Evolutionary conservation across 2,888 invertebrate species (phyloP).

Genomic region (Drosophila setosimentum): DNA sequence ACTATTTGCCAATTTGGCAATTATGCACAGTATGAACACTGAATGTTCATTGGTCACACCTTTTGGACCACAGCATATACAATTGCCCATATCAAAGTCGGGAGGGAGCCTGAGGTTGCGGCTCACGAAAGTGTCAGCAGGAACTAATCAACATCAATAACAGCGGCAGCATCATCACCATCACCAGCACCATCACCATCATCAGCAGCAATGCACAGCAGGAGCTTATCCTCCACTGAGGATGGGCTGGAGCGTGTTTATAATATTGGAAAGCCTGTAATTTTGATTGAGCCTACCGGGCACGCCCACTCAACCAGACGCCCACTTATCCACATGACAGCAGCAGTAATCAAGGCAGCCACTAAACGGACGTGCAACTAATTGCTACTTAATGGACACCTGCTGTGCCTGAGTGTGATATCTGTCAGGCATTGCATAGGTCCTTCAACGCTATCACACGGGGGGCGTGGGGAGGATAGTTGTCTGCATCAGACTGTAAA

Average conservation of each 20-base stretch:
- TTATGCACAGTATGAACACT: conserved; percentile 71
- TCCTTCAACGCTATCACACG: background rate
- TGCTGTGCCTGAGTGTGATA: conserved; percentile 45
- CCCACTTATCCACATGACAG: conserved; percentile 2
- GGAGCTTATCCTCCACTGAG: conserved; percentile 14
- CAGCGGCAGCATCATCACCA: background rate
- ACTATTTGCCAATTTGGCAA: conserved; percentile 60
- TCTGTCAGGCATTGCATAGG: conserved; percentile 25
- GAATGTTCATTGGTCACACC: conserved; percentile 38
- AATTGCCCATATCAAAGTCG: conserved; percentile 63
- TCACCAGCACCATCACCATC: conserved; percentile 4
- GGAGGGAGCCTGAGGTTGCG: conserved; percentile 37
- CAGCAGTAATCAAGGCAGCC: conserved; percentile 49
- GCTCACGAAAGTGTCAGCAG: conserved; percentile 64
- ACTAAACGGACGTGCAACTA: conserved; percentile 64
- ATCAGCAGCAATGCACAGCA: conserved; percentile 11
- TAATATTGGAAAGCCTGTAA: conserved; percentile 73
- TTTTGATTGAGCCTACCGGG: conserved; percentile 57
- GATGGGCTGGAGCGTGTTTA: conserved; percentile 43
- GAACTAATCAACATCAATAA: conserved; percentile 53
- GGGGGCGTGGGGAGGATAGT: background rate
- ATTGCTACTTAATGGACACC: conserved; percentile 70
- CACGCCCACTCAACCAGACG: conserved; percentile 43
- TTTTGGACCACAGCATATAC: conserved; percentile 13
- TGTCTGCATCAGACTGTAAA: background rate